Percentiles rank a stretch among this genome's conserved stretches.
These are phyloP conservation scores for Sitobion miscanthi DNA, from an alignment of 1,140 invertebrate genomes.

Conservation along the genomic window DNA sequence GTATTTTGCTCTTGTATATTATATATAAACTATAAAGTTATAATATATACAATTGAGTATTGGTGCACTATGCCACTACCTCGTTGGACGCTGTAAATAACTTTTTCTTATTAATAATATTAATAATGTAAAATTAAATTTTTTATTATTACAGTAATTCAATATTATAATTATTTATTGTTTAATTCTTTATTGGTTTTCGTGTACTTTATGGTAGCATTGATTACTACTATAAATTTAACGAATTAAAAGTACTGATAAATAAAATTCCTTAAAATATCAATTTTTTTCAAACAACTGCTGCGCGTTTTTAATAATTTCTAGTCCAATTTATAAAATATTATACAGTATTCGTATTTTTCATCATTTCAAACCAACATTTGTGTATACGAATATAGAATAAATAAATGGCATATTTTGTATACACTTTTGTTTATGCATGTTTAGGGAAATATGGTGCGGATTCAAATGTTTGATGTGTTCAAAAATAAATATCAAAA, in stretches of 20 bases:
- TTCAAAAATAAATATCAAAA: not conserved
- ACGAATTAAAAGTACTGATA: no score
- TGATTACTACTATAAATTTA: no score
- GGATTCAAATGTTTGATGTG: not conserved
- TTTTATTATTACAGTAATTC: not conserved
- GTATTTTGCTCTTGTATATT: not conserved
- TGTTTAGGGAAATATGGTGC: not conserved
- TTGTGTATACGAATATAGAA: not conserved
- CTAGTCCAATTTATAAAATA: not conserved
- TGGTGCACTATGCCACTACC: not conserved
- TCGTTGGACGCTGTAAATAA: not conserved
- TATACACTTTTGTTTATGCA: not conserved
- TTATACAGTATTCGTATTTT: not conserved
- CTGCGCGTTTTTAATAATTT: not conserved
- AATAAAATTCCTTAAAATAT: not conserved
- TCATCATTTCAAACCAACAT: not conserved
- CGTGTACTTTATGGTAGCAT: not conserved
- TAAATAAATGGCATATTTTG: not conserved
- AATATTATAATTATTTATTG: not conserved
- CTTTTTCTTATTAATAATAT: not conserved
- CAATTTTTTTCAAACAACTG: not conserved
- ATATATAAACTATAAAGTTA: not conserved
- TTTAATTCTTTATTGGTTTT: not conserved
- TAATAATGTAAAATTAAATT: not conserved
- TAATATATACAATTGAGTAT: not conserved